A percentile compares a stretch with the other conserved stretches of the same genome.
phyloP scores from a whole-genome alignment of 2,888 invertebrate genomes.

The Macropis europaea region DNA sequence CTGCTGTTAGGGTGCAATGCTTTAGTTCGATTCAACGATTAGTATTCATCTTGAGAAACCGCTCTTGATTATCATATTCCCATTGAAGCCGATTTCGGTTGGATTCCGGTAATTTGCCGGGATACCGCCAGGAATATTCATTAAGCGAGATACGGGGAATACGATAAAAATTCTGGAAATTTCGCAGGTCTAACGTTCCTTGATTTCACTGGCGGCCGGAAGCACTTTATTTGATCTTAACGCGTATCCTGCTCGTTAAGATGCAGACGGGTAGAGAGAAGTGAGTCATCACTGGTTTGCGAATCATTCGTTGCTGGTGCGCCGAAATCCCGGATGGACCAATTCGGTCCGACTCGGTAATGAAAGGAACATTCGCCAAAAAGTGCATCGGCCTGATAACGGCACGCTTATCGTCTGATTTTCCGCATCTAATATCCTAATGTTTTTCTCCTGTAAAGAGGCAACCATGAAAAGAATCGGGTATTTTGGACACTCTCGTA shows the following conservation, averaged over 20 bases:
- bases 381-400: conserved; percentile 34
- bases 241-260: conserved; percentile 50
- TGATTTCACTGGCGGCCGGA: conserved; percentile 36
- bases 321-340: conserved; percentile 56
- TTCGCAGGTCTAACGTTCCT: conserved; percentile 22
- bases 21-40: conserved; percentile 2
- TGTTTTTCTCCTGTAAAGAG: too few relatives aligned
- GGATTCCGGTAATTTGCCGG: conserved; percentile 39
- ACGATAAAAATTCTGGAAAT: conserved; percentile 41
- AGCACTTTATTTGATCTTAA: conserved; percentile 55
- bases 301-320: conserved; percentile 28
- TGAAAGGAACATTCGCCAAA: conserved; percentile 40
- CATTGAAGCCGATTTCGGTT: conserved; percentile 40
- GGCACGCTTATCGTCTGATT: conserved; percentile 8
- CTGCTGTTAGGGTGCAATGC: too few relatives aligned
- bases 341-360: conserved; percentile 49
- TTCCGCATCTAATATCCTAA: background rate
- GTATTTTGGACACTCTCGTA: too few relatives aligned
- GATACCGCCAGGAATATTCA: conserved; percentile 37
- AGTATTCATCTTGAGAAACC: conserved; percentile 19
- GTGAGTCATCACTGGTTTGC: conserved; percentile 14
- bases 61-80: conserved; percentile 35
- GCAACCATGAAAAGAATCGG: too few relatives aligned
- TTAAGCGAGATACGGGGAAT: conserved; percentile 24
- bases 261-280: conserved; percentile 43